phyloP scores from a whole-genome alignment of 2,113 vertebrate species.

The Chiloscyllium plagiosum region DNA sequence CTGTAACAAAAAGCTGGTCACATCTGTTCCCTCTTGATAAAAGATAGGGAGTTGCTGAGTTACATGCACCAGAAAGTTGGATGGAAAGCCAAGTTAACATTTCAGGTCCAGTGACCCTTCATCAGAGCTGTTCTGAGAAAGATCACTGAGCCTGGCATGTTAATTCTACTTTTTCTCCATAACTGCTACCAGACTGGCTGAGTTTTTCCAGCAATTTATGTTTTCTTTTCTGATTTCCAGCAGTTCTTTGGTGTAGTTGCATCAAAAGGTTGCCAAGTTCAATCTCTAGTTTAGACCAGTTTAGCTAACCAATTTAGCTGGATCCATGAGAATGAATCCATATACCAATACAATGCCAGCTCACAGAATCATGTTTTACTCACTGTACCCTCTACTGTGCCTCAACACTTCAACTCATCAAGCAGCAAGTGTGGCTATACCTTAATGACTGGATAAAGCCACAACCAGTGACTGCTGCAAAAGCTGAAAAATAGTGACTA shows the following conservation, averaged over 20 bases:
- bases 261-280: neutral
- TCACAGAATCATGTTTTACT: neutral
- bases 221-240: no score
- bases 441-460: neutral
- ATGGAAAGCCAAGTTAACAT: no score
- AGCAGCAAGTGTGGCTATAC: neutral
- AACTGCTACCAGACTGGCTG: no score
- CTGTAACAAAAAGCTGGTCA: neutral
- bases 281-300: neutral
- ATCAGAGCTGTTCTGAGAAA: no score
- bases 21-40: neutral
- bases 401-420: neutral
- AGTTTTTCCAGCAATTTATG: no score
- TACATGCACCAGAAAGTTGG: neutral
- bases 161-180: no score
- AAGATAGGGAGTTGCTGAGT: neutral
- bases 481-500: neutral
- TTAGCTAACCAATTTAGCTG: neutral
- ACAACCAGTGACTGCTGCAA: neutral
- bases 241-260: no score
- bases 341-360: neutral
- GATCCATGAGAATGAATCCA: neutral
- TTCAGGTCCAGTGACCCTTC: no score
- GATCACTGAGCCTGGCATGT: no score
- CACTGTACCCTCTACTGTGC: neutral